Evolutionary conservation across 2,888 invertebrate species (phyloP), one percentile per base, ranked within the genome.

Genomic region (Pristionchus arcanus): DNA sequence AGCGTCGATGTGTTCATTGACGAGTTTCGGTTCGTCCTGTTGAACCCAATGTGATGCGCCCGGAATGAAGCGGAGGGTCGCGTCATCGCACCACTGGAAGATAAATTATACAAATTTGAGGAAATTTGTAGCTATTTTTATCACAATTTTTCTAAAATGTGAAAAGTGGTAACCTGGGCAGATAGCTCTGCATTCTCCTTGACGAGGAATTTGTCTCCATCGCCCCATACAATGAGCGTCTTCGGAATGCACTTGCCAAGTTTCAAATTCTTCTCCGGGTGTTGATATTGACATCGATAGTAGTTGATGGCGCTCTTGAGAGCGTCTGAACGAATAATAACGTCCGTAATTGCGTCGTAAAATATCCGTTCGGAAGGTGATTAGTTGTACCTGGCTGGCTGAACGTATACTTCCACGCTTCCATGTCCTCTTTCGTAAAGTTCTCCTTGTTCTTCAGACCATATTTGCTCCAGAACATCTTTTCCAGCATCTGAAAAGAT

Each of bases 291-390:
- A 15, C 84, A 85, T 31, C 97, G 95, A 94, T 96, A 97, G 95
- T 97, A 97, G 95, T 97, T 97, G 90, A 97, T 96, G 1, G 97
- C 97, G 11, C 97, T 97, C 0, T 97, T 97, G 96, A 97, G 96
- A 93, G 97, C 97, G 95, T 96, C 97, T 96, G 93, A n/a, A 81
- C 42, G 42, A 42, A 7, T 42, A 42, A 42, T 42, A 42, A 42
- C 42, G 42, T n/a, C n/a, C n/a, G n/a, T n/a, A n/a, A n/a, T n/a
- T n/a, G n/a, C n/a, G n/a, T n/a, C n/a, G n/a, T n/a, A n/a, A n/a
- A n/a, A n/a, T n/a, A n/a, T n/a, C n/a, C n/a, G n/a, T n/a, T n/a
- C n/a, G n/a, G n/a, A n/a, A n/a, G n/a, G n/a, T n/a, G n/a, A n/a
- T n/a, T n/a, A n/a, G n/a, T n/a, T 74, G 7, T 94, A 96, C 96